Evolutionary conservation across 2,797 vertebrate species (phyloP).

Genomic region (Melopsittacus undulatus): DNA sequence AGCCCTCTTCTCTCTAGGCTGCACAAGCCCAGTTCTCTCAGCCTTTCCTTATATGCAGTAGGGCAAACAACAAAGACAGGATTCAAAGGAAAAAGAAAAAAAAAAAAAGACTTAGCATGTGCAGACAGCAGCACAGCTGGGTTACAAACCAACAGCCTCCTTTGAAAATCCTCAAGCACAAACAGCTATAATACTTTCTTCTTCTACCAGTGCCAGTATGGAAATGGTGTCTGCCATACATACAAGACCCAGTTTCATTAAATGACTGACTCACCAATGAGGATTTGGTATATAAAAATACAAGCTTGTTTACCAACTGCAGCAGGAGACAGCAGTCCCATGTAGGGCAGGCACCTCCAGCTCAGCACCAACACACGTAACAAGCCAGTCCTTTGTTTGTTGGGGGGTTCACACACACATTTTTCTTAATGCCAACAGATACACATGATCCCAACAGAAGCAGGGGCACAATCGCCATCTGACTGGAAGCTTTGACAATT

Average conservation of each 20-base stretch:
- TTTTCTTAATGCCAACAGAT: not conserved
- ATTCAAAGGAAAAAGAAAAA: not conserved
- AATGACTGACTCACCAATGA: not conserved
- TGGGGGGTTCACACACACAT: not conserved
- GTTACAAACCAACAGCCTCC: not conserved
- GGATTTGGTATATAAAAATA: not conserved
- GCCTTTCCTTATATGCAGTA: not conserved
- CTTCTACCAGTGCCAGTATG: not conserved
- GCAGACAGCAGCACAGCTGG: not conserved
- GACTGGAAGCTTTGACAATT: not conserved
- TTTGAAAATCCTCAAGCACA: not conserved
- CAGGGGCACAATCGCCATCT: not conserved
- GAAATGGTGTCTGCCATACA: not conserved
- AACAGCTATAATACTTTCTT: not conserved
- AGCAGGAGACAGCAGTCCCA: not conserved
- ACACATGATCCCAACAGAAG: not conserved
- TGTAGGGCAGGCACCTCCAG: not conserved
- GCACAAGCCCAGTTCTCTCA: not conserved
- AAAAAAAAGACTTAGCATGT: not conserved
- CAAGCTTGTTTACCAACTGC: not conserved
- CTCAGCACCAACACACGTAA: fast-evolving
- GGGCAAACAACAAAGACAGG: not conserved
- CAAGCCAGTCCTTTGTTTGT: fast-evolving
- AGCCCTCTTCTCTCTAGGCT: not conserved
- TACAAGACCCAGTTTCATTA: not conserved